phyloP scores from a whole-genome alignment of 1,140 invertebrate species.

The Heliconius eleuchia region DNA sequence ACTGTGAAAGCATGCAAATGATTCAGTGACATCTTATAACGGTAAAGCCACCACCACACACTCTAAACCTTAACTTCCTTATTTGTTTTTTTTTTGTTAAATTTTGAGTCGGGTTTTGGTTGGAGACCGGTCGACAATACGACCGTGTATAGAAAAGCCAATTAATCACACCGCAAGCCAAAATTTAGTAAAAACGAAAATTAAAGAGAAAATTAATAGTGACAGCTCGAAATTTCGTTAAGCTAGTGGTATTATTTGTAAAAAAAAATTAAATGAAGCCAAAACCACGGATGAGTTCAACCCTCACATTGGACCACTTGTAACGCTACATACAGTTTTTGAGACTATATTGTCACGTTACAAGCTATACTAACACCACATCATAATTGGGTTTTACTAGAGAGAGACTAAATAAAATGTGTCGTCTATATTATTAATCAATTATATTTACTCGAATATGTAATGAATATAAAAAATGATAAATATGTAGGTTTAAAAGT shows the following conservation, averaged over 20 bases:
- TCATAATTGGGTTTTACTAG: constrained; percentile 33
- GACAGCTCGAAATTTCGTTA: constrained; percentile 76
- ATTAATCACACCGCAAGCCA: constrained; percentile 81
- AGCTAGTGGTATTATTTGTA: constrained; percentile 78
- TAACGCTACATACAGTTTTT: constrained; percentile 10
- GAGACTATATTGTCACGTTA: constrained; percentile 12
- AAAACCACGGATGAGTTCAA: constrained; percentile 78
- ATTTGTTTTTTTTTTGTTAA: constrained; percentile 61
- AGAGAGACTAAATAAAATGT: not conserved
- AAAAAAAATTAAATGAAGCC: constrained; percentile 76
- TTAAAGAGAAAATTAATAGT: constrained; percentile 76
- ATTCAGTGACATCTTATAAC: constrained; percentile 67
- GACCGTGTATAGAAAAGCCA: constrained; percentile 63
- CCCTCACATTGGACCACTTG: constrained; percentile 29
- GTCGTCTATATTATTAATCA: not conserved
- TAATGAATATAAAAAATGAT: not conserved
- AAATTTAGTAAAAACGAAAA: constrained; percentile 74
- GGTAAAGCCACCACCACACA: constrained; percentile 80
- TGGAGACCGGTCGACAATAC: constrained; percentile 33
- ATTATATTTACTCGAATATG: not conserved
- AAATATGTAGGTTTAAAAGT: not conserved
- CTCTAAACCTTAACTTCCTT: constrained; percentile 80
- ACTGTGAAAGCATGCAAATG: constrained; percentile 77
- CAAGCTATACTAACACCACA: constrained; percentile 27
- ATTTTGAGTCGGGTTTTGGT: constrained; percentile 71